These are phyloP conservation scores for western clawed frog (Xenopus tropicalis) DNA, from an alignment of 2,113 vertebrate genomes.

Conservation along the genomic window UCB_Xtro_10.0 CM004444.2:90590501-90591000, in stretches of 20 bases:
- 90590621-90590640: background rate
- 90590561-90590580: background rate
- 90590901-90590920: background rate
- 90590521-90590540: background rate
- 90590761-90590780: background rate
- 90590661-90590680: background rate
- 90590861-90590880: slow-evolving; percentile 5
- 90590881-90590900: slow-evolving; percentile 5
- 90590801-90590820: background rate
- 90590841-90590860: background rate
- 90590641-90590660: background rate
- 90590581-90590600: background rate
- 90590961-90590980: slow-evolving; percentile 8
- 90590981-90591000: background rate
- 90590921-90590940: slow-evolving; percentile 8
- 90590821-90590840: background rate
- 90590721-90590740: background rate
- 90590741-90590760: background rate
- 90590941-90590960: background rate
- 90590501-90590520: background rate
- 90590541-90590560: background rate
- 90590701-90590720: background rate
- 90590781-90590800: background rate
- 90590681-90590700: background rate
- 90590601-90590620: background rate